Evolutionary conservation across 2,888 invertebrate species (phyloP).

Genomic region (Coenonympha arcania): DNA sequence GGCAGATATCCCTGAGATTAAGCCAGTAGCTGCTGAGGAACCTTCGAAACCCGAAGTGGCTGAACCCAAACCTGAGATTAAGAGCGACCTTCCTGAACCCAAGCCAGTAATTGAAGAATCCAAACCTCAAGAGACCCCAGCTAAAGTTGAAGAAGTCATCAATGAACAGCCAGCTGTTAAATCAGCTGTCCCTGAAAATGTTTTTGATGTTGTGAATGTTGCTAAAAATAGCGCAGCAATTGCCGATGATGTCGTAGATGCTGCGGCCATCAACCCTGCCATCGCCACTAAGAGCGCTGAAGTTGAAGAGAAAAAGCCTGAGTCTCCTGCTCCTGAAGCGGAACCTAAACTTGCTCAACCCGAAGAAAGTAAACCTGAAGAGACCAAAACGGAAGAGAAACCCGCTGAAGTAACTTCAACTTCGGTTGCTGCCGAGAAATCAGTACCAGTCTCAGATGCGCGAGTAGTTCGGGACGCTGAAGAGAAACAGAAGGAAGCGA

Average conservation of each 20-base stretch:
- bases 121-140: constrained; percentile 37
- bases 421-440: constrained; percentile 26
- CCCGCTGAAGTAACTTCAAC: constrained; percentile 23
- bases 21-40: constrained; percentile 31
- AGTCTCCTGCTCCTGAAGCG: constrained; percentile 26
- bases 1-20: constrained; percentile 38
- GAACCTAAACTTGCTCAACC: constrained; percentile 22
- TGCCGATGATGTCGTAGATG: constrained; percentile 53
- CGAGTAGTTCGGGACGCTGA: constrained; percentile 59
- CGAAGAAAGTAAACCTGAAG: constrained; percentile 30
- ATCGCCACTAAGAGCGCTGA: constrained; percentile 54
- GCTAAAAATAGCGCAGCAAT: constrained; percentile 47
- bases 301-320: constrained; percentile 44
- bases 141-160: constrained; percentile 46
- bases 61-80: constrained; percentile 36
- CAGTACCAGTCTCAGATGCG: constrained; percentile 35
- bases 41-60: constrained; percentile 11
- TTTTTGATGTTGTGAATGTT: constrained; percentile 51
- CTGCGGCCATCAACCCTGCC: constrained; percentile 43
- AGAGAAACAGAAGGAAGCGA: constrained; percentile 38
- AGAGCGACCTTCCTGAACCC: constrained; percentile 34
- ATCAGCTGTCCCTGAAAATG: constrained; percentile 39
- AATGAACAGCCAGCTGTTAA: constrained; percentile 41
- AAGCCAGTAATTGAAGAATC: constrained; percentile 35
- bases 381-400: constrained; percentile 32